These are phyloP conservation scores for Phalera bucephala DNA, from an alignment of 2,888 invertebrate genomes.

Conservation along the genomic window DNA sequence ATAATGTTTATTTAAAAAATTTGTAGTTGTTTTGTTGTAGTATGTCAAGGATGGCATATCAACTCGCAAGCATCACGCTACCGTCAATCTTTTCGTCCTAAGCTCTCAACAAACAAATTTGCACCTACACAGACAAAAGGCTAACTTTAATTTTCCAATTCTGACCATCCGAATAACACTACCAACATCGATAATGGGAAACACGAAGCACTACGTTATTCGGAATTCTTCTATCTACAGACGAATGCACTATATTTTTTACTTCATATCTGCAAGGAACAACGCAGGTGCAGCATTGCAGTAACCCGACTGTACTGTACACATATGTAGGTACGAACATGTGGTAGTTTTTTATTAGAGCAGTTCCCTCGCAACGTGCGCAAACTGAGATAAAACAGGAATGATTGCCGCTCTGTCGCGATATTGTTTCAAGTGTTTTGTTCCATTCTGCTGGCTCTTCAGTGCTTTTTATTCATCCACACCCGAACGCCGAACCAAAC, in stretches of 20 bases:
- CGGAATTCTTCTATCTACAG: neutral
- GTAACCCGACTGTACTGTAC: conserved; percentile 13
- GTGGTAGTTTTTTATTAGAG: conserved; percentile 76
- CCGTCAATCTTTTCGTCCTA: too few relatives aligned
- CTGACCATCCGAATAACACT: too few relatives aligned
- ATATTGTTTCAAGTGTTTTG: conserved; percentile 79
- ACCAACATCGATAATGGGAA: too few relatives aligned
- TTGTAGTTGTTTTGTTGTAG: too few relatives aligned
- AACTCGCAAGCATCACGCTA: too few relatives aligned
- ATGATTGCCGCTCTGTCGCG: conserved; percentile 78
- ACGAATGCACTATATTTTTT: conserved; percentile 19
- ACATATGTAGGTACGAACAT: conserved; percentile 40
- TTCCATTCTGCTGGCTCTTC: conserved; percentile 61
- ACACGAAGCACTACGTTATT: neutral
- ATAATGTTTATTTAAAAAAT: too few relatives aligned
- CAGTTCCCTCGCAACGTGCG: conserved; percentile 73
- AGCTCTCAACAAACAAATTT: too few relatives aligned
- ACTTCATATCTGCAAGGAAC: conserved; percentile 31
- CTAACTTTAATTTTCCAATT: too few relatives aligned
- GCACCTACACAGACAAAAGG: too few relatives aligned
- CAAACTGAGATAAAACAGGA: conserved; percentile 80
- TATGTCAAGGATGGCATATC: too few relatives aligned
- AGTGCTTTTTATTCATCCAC: conserved; percentile 63
- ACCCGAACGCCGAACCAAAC: conserved; percentile 50
- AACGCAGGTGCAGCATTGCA: conserved; percentile 37